These are phyloP conservation scores for Drosophila equinoxialis DNA, from an alignment of 1,140 invertebrate genomes.

Conservation along the genomic window DNA sequence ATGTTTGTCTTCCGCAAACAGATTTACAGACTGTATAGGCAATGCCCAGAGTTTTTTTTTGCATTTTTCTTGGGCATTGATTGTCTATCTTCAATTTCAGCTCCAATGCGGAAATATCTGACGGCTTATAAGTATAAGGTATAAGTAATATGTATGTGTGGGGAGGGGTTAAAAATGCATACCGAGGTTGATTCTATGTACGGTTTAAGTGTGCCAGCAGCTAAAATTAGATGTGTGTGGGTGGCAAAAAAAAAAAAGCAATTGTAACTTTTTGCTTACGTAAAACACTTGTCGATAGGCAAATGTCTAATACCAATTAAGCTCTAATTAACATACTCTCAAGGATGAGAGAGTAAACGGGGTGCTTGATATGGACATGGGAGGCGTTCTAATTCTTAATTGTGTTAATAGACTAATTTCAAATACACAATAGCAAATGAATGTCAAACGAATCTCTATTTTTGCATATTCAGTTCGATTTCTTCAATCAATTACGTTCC, in stretches of 20 bases:
- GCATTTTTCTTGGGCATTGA: not conserved
- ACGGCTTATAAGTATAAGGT: not conserved
- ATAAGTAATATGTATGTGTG: no score
- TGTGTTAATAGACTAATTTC: slow-evolving; percentile 41
- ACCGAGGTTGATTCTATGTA: slow-evolving; percentile 18
- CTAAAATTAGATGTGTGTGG: slow-evolving; percentile 17
- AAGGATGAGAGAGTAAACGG: slow-evolving; percentile 15
- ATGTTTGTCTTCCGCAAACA: slow-evolving; percentile 56
- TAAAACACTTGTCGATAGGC: slow-evolving; percentile 43
- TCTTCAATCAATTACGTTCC: not conserved
- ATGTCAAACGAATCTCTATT: slow-evolving; percentile 1
- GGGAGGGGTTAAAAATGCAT: not conserved
- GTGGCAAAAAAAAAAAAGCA: slow-evolving; percentile 14
- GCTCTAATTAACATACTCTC: slow-evolving; percentile 54
- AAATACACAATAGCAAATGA: not conserved
- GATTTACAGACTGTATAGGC: slow-evolving; percentile 29
- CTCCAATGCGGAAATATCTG: slow-evolving; percentile 52
- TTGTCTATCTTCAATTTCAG: slow-evolving; percentile 29
- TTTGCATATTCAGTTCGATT: slow-evolving; percentile 23
- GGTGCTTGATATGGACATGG: not conserved
- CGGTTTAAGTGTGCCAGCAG: slow-evolving; percentile 48
- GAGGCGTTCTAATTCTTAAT: slow-evolving; percentile 31
- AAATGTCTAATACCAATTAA: slow-evolving; percentile 54
- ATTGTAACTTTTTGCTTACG: slow-evolving; percentile 24
- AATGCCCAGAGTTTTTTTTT: not conserved